Evolutionary conservation across 2,113 vertebrate species (phyloP).

Genomic region (Cyanoliseus patagonus): DNA sequence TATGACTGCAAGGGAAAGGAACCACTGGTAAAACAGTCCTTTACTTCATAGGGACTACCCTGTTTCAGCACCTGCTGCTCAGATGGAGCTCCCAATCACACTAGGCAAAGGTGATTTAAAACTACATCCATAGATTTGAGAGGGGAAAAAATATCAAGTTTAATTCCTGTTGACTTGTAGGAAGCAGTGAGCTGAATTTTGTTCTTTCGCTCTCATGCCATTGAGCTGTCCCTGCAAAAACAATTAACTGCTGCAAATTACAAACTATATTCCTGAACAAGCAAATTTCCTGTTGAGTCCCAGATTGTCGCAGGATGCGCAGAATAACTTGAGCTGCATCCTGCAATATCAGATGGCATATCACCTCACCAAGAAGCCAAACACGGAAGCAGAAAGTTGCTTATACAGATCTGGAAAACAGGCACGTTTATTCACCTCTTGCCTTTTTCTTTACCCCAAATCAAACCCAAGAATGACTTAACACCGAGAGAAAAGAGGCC

Average conservation of each 20-base stretch:
- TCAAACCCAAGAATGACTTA: not conserved
- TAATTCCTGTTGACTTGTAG: not conserved
- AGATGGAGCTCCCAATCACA: not conserved
- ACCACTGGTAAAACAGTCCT: not conserved
- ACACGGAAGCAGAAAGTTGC: slow-evolving; percentile 33
- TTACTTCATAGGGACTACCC: not conserved
- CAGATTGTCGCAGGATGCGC: not conserved
- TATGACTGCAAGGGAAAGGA: not conserved
- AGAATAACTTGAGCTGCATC: not conserved
- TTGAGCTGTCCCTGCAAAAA: not conserved
- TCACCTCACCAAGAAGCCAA: not conserved
- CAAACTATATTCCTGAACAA: not conserved
- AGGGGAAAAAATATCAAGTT: not conserved
- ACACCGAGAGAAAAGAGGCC: not conserved
- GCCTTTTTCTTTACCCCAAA: not conserved
- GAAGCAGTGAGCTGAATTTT: not conserved
- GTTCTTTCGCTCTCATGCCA: fast-evolving
- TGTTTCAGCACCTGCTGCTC: not conserved
- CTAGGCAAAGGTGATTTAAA: not conserved
- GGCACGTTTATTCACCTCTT: not conserved
- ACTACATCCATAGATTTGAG: not conserved
- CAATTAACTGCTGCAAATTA: not conserved
- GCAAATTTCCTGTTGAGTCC: not conserved
- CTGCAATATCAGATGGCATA: not conserved
- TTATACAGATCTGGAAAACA: slow-evolving; percentile 5